phyloP scores from a whole-genome alignment of 2,797 vertebrate genomes.

The Arnoldichthys spilopterus region DNA sequence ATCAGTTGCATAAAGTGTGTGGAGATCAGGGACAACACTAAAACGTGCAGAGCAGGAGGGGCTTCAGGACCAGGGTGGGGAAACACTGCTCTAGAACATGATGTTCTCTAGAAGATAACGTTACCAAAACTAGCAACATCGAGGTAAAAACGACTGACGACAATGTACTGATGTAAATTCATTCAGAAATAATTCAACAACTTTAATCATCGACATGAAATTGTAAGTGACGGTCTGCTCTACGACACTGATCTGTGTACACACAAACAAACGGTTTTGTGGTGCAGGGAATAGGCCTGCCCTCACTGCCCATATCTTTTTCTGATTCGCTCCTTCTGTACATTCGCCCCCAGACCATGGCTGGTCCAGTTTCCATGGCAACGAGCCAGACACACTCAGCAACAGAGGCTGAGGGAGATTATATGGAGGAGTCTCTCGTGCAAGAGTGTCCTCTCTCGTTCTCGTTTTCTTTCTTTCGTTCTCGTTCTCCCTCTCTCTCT shows the following conservation, averaged over 20 bases:
- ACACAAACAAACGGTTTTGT: background rate
- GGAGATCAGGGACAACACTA: no score
- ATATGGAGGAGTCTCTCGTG: background rate
- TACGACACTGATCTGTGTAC: background rate
- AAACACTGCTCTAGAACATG: no score
- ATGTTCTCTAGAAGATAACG: no score
- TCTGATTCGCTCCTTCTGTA: conserved; percentile 18
- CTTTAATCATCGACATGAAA: background rate
- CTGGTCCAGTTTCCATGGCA: conserved; percentile 48
- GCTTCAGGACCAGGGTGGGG: no score
- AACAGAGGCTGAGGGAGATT: conserved; percentile 17
- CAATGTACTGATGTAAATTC: background rate
- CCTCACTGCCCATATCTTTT: background rate
- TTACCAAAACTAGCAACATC: background rate
- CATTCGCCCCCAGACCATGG: conserved; percentile 11
- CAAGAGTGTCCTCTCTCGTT: background rate
- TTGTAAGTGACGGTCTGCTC: background rate
- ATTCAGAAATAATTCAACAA: no score
- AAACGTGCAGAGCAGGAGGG: no score
- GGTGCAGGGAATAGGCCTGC: background rate
- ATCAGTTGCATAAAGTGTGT: no score
- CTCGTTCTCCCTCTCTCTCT: no score
- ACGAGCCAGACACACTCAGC: conserved; percentile 21
- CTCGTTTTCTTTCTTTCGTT: no score
- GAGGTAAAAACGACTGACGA: background rate